These are phyloP conservation scores for Tetragonisca angustula DNA, from an alignment of 2,888 invertebrate species.

Conservation along the genomic window DNA sequence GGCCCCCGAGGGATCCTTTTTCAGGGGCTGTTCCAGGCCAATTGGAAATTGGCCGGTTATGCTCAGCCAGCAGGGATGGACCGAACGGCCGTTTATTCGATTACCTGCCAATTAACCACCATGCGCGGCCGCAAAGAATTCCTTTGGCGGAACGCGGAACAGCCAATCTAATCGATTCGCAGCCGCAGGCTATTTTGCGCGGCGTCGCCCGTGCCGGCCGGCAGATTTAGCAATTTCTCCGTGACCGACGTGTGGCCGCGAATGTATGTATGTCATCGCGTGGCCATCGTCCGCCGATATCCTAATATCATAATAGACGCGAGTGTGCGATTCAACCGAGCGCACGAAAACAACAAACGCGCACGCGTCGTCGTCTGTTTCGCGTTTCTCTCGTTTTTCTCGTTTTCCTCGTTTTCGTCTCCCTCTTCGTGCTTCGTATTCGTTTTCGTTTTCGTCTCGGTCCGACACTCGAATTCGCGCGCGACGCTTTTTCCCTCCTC, in stretches of 20 bases:
- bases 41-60: not conserved
- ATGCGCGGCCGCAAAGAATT: slow-evolving; percentile 56
- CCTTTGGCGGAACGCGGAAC: slow-evolving; percentile 48
- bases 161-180: slow-evolving; percentile 57
- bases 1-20: slow-evolving; percentile 17
- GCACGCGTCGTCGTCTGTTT: not conserved
- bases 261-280: slow-evolving; percentile 42
- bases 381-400: not conserved
- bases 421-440: no score
- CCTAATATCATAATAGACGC: slow-evolving; percentile 46
- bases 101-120: slow-evolving; percentile 58
- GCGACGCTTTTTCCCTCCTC: slow-evolving; percentile 4
- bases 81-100: slow-evolving; percentile 49
- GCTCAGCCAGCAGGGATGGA: slow-evolving; percentile 16
- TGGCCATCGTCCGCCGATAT: not conserved
- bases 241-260: slow-evolving; percentile 36
- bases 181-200: slow-evolving; percentile 60
- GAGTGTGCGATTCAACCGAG: slow-evolving; percentile 21
- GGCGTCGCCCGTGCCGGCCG: slow-evolving; percentile 34
- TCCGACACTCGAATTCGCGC: not conserved
- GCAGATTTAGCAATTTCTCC: slow-evolving; percentile 57
- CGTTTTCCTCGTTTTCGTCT: not conserved
- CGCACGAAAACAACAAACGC: not conserved
- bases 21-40: not conserved
- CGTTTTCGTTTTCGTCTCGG: not conserved